phyloP scores from a whole-genome alignment of 2,797 vertebrate species.

The Melanotaenia parkinsoni region DNA sequence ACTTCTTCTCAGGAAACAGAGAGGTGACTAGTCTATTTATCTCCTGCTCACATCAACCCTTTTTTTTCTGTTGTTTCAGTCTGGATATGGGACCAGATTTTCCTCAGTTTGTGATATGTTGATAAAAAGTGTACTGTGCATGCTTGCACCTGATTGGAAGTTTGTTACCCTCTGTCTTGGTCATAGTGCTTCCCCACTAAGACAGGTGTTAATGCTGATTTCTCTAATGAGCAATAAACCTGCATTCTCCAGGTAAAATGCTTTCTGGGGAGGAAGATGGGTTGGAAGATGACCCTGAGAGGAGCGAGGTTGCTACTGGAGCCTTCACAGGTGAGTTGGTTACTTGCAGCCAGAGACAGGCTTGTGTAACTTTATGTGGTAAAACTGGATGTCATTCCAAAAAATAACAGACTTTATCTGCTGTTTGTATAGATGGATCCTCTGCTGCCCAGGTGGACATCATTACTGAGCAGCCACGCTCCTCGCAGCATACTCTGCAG shows the following conservation, averaged over 20 bases:
- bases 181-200: not conserved
- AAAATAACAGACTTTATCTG: conserved; percentile 51
- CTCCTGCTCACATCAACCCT: conserved; percentile 31
- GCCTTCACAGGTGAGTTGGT: conserved; percentile 86
- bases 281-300: conserved; percentile 94
- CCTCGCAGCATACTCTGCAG: conserved; percentile 93
- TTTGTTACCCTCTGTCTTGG: not conserved
- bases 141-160: conserved; percentile 8
- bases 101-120: not conserved
- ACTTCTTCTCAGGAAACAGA: conserved; percentile 93
- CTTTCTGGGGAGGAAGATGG: conserved; percentile 92
- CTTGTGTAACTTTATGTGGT: not conserved
- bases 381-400: not conserved
- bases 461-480: conserved; percentile 95
- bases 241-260: conserved; percentile 86
- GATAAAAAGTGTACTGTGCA: not conserved
- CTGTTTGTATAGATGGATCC: conserved; percentile 84
- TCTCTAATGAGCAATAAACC: conserved; percentile 20
- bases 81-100: not conserved
- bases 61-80: conserved; percentile 18
- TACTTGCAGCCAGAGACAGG: not conserved
- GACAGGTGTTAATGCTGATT: not conserved
- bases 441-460: conserved; percentile 88
- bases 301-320: conserved; percentile 86
- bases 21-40: conserved; percentile 91